Conservation (phyloP, 2,888 invertebrate genomes). For the Steinernema carpocapsae region DNA sequence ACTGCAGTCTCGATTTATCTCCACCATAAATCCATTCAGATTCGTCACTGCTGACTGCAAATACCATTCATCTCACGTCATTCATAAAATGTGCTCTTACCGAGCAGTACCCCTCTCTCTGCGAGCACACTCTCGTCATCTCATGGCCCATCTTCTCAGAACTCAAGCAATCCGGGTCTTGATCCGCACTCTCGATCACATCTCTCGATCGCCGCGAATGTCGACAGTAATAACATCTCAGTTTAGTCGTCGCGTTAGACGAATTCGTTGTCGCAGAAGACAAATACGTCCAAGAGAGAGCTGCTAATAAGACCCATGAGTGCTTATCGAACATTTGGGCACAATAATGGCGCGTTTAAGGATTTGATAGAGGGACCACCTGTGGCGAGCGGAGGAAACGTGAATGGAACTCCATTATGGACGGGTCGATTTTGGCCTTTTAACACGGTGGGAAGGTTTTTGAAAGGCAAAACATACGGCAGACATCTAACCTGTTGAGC, state of each 20-base stretch:
- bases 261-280: neutral
- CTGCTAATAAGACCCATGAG: too few relatives aligned
- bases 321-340: neutral
- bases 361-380: too few relatives aligned
- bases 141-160: conserved; percentile 31
- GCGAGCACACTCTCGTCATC: conserved; percentile 35
- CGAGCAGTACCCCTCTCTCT: conserved; percentile 34
- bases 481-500: too few relatives aligned
- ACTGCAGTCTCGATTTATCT: conserved; percentile 60
- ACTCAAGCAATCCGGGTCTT: conserved; percentile 37
- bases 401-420: too few relatives aligned
- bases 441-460: too few relatives aligned
- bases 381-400: too few relatives aligned
- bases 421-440: too few relatives aligned
- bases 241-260: neutral
- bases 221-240: conserved; percentile 55
- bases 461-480: too few relatives aligned
- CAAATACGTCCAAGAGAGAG: too few relatives aligned
- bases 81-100: conserved; percentile 12
- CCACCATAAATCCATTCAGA: conserved; percentile 62
- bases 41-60: conserved; percentile 62
- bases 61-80: conserved; percentile 2
- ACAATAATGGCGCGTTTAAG: neutral
- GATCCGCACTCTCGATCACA: conserved; percentile 46
- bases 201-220: conserved; percentile 56